Evolutionary conservation across 2,797 vertebrate species (phyloP).

Genomic region (Catamblyrhynchus diadema): DNA sequence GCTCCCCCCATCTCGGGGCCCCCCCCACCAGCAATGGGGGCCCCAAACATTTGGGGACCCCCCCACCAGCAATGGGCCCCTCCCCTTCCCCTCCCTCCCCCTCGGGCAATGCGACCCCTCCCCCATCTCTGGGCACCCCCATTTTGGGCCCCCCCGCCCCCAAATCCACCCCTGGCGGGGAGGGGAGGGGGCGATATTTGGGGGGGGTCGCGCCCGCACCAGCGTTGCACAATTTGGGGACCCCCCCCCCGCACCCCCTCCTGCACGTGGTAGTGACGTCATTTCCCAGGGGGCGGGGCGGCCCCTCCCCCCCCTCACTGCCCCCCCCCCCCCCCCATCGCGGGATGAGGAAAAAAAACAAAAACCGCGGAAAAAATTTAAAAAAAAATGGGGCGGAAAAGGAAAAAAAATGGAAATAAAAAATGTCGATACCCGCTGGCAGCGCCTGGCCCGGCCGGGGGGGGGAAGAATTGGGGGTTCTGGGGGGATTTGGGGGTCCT

Average conservation of each 20-base stretch:
- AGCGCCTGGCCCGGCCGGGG: background rate
- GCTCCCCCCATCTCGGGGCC: background rate
- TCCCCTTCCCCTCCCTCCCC: background rate
- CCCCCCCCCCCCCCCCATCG: background rate
- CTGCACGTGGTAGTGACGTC: background rate
- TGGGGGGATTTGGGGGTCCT: no score
- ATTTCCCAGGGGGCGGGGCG: background rate
- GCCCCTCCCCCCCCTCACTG: background rate
- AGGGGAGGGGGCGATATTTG: background rate
- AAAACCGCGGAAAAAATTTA: background rate
- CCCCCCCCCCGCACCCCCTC: background rate
- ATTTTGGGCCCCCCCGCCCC: background rate
- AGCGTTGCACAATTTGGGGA: background rate
- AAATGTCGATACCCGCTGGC: background rate
- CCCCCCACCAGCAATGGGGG: conserved; percentile 37
- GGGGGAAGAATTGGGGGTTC: no score
- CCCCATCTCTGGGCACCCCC: background rate
- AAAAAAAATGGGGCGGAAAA: background rate
- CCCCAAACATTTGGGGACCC: conserved; percentile 71
- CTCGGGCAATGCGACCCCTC: background rate
- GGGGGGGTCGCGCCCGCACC: background rate
- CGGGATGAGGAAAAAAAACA: background rate
- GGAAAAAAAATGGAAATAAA: background rate
- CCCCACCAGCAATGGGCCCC: background rate
- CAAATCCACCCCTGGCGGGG: background rate